These are phyloP conservation scores for Daptonema setosum DNA, from an alignment of 2,888 invertebrate species.

Conservation along the genomic window DNA sequence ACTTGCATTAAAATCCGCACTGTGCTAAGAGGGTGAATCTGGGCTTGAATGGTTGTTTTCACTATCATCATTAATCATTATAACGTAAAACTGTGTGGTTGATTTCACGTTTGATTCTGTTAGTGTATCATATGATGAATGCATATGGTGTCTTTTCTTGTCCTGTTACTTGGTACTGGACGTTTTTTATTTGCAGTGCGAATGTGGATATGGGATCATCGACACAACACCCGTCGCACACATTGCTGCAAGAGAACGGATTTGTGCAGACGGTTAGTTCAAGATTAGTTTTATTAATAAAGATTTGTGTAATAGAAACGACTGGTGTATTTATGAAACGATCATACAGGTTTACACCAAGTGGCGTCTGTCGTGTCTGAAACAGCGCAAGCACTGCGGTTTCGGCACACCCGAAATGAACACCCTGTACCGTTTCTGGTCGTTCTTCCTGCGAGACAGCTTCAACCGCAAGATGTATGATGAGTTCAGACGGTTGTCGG, in stretches of 20 bases:
- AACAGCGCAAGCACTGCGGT: slow-evolving; percentile 76
- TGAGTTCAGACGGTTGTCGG: slow-evolving; percentile 73
- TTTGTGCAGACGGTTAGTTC: slow-evolving; percentile 59
- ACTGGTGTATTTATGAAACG: background rate
- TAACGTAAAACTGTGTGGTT: too few relatives aligned
- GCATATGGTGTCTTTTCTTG: too few relatives aligned
- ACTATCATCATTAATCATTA: too few relatives aligned
- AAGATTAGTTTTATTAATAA: background rate
- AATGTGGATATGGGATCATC: too few relatives aligned
- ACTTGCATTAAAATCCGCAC: too few relatives aligned
- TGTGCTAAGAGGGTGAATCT: too few relatives aligned
- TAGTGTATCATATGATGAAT: too few relatives aligned
- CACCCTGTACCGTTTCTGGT: slow-evolving; percentile 96
- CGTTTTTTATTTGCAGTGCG: too few relatives aligned
- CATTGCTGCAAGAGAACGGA: slow-evolving; percentile 76
- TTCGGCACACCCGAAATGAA: slow-evolving; percentile 97
- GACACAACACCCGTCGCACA: slow-evolving; percentile 62
- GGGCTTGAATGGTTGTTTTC: too few relatives aligned
- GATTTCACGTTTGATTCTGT: too few relatives aligned
- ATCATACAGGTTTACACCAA: slow-evolving; percentile 58
- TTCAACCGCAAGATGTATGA: slow-evolving; percentile 94
- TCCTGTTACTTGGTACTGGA: too few relatives aligned
- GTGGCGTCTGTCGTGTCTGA: slow-evolving; percentile 74
- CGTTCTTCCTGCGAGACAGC: slow-evolving; percentile 90
- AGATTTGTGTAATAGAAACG: background rate